Evolutionary conservation across 1,140 invertebrate genomes (phyloP), one percentile per base, ranked within the genome.

Genomic region (Zaprionus kolodkinae): DNA sequence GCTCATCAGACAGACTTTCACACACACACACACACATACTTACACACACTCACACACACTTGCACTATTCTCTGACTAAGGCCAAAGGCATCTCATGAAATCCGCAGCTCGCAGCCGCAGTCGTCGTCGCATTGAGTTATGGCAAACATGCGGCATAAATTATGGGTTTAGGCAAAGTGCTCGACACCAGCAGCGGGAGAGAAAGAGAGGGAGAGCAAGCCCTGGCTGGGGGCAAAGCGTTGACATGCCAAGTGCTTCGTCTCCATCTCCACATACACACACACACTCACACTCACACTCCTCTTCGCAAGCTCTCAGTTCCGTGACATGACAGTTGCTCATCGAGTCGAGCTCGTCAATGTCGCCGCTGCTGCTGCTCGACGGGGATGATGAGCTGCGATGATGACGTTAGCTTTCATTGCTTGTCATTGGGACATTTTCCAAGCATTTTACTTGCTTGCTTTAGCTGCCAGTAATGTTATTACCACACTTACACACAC

Each of bases 131-230:
- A 89, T 85, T 88, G 85, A 88, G 81, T 88, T 88, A 88, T 88
- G 85, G 85, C 85, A 88, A 88, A 79, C 85, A 88, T 88, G 85
- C 85, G 75, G 85, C 81, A 88, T 89, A 88, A 88, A 88, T 88
- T 89, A 89, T 89, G 81, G 75, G 69, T 76, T 80, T 68, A 48
- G 63, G 78, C 61, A 76, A 30, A 74, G 67, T 69, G 66, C 54
- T 57, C 59, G 61, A 71, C 66, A 59, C 64, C 71, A 45, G 6
- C 3, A 30, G 27, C 27, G 21, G 21, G n/a, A 9, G 3, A 10
- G 40, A 10, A n/a, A 15, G 21, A 2, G n/a, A 9, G 3, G 9
- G 40, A 10, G 40, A 15, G 40, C 6, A 2, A 15, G 40, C 15
- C 13, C 13, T 6, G 13, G 38, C 6, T 30, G n/a, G 6, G n/a